A percentile compares a stretch with the other conserved stretches of the same genome.
Evolutionary conservation across 2,888 invertebrate species (phyloP).

Genomic region (Xanthia icteritia): DNA sequence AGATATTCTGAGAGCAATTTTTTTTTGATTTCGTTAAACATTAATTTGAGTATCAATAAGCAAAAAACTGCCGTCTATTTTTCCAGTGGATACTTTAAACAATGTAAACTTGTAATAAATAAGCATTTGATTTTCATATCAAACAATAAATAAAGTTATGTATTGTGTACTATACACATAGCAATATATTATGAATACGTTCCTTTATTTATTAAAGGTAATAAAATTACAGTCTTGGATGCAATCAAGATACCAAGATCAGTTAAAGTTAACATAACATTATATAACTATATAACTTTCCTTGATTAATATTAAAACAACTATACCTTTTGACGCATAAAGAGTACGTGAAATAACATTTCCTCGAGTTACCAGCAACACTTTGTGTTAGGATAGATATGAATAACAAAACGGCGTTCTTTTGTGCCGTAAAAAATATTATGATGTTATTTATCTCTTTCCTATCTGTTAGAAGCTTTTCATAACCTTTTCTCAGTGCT

Average conservation of each 20-base stretch:
- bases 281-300: slow-evolving; percentile 19
- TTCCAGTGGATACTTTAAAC: not conserved
- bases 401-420: slow-evolving; percentile 60
- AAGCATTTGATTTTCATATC: not conserved
- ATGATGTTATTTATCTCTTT: slow-evolving; percentile 57
- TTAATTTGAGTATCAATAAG: not conserved
- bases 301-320: slow-evolving; percentile 13
- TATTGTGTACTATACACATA: not conserved
- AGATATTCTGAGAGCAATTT: not conserved
- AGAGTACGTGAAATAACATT: slow-evolving; percentile 43
- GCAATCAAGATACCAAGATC: not conserved
- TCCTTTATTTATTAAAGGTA: not conserved
- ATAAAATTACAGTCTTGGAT: not conserved
- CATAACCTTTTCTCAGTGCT: slow-evolving; percentile 33
- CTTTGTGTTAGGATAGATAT: slow-evolving; percentile 56
- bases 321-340: slow-evolving; percentile 44
- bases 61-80: not conserved
- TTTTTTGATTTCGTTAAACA: not conserved
- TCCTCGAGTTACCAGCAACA: slow-evolving; percentile 35
- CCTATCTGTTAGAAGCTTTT: slow-evolving; percentile 51
- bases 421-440: slow-evolving; percentile 55
- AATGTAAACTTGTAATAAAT: not conserved
- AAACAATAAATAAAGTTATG: not conserved
- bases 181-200: not conserved
- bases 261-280: not conserved